Percentiles rank a stretch among this genome's conserved stretches.
phyloP scores from a whole-genome alignment of 2,888 invertebrate species.

The Caprella mutica region DNA sequence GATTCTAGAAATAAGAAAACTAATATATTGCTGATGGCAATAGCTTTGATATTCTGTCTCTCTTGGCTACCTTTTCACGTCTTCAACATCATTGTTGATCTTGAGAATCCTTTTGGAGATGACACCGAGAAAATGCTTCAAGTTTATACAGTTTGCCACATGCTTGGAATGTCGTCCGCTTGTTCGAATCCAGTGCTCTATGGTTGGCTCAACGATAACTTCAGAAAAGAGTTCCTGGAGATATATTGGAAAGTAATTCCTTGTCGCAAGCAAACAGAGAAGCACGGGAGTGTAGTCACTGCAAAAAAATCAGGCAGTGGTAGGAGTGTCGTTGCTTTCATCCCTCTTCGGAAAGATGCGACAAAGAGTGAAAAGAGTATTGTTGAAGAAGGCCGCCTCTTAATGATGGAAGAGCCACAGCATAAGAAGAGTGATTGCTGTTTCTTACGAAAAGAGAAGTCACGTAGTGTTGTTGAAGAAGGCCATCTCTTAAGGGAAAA shows the following conservation, averaged over 20 bases:
- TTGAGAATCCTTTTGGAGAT: constrained; percentile 42
- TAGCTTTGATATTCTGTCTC: constrained; percentile 74
- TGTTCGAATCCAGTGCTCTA: constrained; percentile 84
- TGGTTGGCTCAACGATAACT: constrained; percentile 88
- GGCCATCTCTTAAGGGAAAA: no score
- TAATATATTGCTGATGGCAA: constrained; percentile 72
- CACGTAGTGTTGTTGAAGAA: no score
- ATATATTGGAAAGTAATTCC: not conserved
- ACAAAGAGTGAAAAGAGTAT: no score
- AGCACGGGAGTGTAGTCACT: no score
- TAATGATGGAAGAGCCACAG: no score
- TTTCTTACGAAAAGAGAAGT: no score
- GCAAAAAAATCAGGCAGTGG: no score
- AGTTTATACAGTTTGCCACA: constrained; percentile 50
- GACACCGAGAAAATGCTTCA: constrained; percentile 47
- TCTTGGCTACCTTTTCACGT: constrained; percentile 86
- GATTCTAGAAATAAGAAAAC: constrained; percentile 43
- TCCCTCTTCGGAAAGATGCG: no score
- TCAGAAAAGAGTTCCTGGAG: constrained; percentile 75
- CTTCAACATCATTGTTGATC: constrained; percentile 67
- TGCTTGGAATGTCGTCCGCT: constrained; percentile 74
- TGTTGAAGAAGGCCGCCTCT: no score
- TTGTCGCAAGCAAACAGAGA: no score
- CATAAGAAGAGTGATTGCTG: no score
- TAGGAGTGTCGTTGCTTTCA: no score